A percentile compares a stretch with the other conserved stretches of the same genome.
phyloP scores from a whole-genome alignment of 2,113 vertebrate species.

The Acanthochromis polyacanthus region DNA sequence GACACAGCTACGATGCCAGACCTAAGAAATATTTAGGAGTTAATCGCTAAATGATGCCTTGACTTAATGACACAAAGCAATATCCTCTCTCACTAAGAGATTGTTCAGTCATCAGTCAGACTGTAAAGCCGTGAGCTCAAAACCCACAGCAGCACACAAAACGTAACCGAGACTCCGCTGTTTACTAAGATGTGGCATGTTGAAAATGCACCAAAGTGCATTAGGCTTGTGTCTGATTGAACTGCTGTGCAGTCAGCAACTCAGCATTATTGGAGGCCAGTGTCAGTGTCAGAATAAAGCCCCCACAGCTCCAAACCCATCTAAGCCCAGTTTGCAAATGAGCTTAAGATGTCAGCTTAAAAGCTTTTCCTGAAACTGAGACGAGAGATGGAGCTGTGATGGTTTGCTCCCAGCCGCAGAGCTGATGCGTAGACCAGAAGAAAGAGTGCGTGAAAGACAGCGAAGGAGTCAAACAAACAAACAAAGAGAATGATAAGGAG shows the following conservation, averaged over 20 bases:
- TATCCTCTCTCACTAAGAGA: too few species aligned
- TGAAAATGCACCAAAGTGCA: conserved; percentile 31
- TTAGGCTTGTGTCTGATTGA: conserved; percentile 43
- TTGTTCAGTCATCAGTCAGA: background rate
- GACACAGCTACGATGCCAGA: background rate
- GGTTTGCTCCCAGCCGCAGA: conserved; percentile 53
- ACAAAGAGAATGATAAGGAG: conserved; percentile 24
- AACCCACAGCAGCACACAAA: background rate
- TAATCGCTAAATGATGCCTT: background rate
- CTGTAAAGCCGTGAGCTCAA: conserved; percentile 8
- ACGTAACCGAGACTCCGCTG: background rate
- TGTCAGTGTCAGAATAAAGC: conserved; percentile 73
- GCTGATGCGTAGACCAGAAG: conserved; percentile 25
- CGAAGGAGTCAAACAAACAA: conserved; percentile 39
- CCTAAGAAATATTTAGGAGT: background rate
- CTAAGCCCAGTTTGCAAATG: conserved; percentile 75
- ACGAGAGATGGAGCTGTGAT: conserved; percentile 54
- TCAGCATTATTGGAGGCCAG: conserved; percentile 70
- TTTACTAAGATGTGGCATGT: conserved; percentile 22
- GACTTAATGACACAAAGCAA: background rate
- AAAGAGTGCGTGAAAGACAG: background rate
- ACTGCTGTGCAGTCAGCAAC: conserved; percentile 58
- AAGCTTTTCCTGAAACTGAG: conserved; percentile 78
- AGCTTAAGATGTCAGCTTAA: conserved; percentile 82
- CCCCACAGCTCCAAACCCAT: conserved; percentile 66